Percentiles rank a stretch among this genome's conserved stretches.
Conservation (phyloP, 2,888 invertebrate genomes). For the Eueremaeus valkanovi region DNA sequence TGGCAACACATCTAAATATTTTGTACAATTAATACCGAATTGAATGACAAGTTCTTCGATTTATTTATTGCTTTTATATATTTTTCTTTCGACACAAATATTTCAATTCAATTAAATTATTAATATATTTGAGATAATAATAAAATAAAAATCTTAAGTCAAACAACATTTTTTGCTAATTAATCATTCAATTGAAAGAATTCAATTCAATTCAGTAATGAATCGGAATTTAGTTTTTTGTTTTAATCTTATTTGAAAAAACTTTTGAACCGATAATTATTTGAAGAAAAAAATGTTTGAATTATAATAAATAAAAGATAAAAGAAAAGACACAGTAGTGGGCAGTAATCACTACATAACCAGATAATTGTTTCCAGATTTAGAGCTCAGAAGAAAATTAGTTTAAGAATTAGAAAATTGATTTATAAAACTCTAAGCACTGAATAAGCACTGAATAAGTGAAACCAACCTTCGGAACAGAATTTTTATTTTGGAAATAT, state of each 20-base stretch:
- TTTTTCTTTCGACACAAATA: neutral
- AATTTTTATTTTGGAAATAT: neutral
- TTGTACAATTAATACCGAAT: neutral
- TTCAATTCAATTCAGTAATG: neutral
- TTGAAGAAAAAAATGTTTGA: no score
- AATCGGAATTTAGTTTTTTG: neutral
- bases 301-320: no score
- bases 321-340: no score
- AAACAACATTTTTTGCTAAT: no score
- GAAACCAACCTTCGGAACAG: neutral
- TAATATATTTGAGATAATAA: neutral
- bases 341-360: no score
- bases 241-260: neutral
- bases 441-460: neutral
- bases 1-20: neutral
- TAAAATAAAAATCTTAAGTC: neutral
- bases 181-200: no score
- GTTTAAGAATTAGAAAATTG: no score
- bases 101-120: neutral
- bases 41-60: neutral
- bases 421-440: no score
- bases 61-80: neutral
- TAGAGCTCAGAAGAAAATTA: no score
- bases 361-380: no score
- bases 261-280: neutral